phyloP scores from a whole-genome alignment of 2,113 vertebrate genomes.

The Theropithecus gelada region DNA sequence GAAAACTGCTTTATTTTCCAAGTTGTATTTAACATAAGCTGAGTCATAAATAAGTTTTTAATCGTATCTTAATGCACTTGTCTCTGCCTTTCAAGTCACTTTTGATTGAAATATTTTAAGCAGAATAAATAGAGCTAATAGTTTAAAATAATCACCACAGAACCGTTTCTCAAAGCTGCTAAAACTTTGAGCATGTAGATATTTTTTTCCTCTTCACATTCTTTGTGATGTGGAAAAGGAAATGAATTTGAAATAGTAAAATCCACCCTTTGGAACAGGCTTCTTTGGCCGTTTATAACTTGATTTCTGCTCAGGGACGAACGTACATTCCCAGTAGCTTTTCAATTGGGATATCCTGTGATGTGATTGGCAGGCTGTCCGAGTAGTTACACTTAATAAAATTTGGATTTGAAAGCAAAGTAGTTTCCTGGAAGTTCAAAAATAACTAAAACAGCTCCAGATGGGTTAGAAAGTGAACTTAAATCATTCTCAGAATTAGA shows the following conservation, averaged over 20 bases:
- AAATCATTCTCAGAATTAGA: neutral
- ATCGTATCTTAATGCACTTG: neutral
- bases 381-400: neutral
- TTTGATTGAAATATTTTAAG: neutral
- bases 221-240: neutral
- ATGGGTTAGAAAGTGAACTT: neutral
- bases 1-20: neutral
- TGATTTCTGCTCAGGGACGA: neutral
- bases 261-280: neutral
- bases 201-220: neutral
- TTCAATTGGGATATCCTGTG: no score
- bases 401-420: neutral
- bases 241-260: neutral
- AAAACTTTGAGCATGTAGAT: neutral
- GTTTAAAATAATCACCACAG: neutral
- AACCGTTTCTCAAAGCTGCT: neutral
- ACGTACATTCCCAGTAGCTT: neutral
- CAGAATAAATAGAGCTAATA: neutral
- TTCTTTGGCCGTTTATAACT: neutral
- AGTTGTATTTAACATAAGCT: neutral
- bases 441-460: neutral
- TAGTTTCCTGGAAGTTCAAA: neutral
- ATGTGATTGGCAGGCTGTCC: no score
- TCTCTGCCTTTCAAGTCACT: constrained; percentile 15
- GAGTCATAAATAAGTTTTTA: neutral